Percentiles rank a stretch among this genome's conserved stretches.
Conservation (phyloP, 2,797 vertebrate genomes). For the Mastacembelus armatus region DNA sequence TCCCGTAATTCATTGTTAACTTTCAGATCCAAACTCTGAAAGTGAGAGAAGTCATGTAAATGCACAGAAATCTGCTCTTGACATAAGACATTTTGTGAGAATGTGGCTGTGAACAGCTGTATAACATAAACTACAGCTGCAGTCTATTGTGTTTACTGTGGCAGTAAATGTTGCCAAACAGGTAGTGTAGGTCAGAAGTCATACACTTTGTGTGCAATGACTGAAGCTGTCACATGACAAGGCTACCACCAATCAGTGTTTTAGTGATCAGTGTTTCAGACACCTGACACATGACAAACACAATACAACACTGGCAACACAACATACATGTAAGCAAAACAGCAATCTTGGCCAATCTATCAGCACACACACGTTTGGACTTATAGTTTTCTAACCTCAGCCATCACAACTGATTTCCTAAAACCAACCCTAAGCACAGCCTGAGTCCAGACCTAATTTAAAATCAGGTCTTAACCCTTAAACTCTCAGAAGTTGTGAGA, state of each 20-base stretch:
- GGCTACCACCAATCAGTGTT: too few species aligned
- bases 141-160: too few species aligned
- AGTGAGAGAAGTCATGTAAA: not conserved
- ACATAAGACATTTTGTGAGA: not conserved
- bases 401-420: too few species aligned
- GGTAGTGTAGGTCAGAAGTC: not conserved
- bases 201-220: too few species aligned
- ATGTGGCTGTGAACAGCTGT: not conserved
- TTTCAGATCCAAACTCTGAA: conserved; percentile 27
- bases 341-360: not conserved
- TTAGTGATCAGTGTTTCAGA: too few species aligned
- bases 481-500: too few species aligned
- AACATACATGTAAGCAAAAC: not conserved
- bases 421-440: too few species aligned
- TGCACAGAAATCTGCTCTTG: not conserved
- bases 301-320: not conserved
- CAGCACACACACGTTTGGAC: not conserved
- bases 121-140: not conserved
- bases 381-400: too few species aligned
- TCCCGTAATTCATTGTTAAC: conserved; percentile 35
- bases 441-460: not conserved
- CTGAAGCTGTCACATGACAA: too few species aligned
- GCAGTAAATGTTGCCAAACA: not conserved
- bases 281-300: too few species aligned
- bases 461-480: not conserved